Percentiles rank a stretch among this genome's conserved stretches.
These are phyloP conservation scores for Macroramphosus scolopax DNA, from an alignment of 2,797 vertebrate species.

Conservation along the genomic window DNA sequence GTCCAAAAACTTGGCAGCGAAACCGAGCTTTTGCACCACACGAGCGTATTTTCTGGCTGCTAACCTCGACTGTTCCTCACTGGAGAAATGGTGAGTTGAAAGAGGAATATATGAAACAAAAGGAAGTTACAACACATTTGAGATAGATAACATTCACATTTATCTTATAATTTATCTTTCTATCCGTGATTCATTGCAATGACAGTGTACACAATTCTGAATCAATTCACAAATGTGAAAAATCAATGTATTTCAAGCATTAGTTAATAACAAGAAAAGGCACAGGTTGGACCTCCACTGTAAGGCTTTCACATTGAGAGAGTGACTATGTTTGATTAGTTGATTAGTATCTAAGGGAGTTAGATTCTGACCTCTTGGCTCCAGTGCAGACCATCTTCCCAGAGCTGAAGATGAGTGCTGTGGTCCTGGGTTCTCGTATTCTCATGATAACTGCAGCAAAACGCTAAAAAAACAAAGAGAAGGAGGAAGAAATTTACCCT, in stretches of 20 bases:
- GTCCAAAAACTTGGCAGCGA: slow-evolving; percentile 98
- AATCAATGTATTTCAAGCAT: too few species aligned
- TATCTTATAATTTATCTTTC: too few species aligned
- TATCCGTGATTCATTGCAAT: too few species aligned
- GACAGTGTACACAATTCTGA: too few species aligned
- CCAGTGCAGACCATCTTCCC: slow-evolving; percentile 99
- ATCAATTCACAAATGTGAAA: too few species aligned
- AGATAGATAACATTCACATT: too few species aligned
- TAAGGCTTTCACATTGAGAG: too few species aligned
- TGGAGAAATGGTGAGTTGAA: slow-evolving; percentile 46
- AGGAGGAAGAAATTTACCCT: background rate
- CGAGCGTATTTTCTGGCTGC: slow-evolving; percentile 97
- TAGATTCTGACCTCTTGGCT: slow-evolving; percentile 88
- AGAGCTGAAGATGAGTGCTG: slow-evolving; percentile 98
- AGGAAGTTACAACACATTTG: too few species aligned
- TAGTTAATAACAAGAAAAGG: too few species aligned
- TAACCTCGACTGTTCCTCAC: slow-evolving; percentile 96
- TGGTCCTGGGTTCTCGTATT: slow-evolving; percentile 98
- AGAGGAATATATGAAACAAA: too few species aligned
- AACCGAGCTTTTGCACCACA: slow-evolving; percentile 98
- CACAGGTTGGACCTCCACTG: too few species aligned
- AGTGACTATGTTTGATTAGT: too few species aligned
- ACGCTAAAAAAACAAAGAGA: slow-evolving; percentile 81
- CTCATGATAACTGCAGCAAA: slow-evolving; percentile 99
- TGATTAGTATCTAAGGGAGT: background rate